phyloP scores from a whole-genome alignment of 2,888 invertebrate genomes.

The Stenotaenia linearis region DNA sequence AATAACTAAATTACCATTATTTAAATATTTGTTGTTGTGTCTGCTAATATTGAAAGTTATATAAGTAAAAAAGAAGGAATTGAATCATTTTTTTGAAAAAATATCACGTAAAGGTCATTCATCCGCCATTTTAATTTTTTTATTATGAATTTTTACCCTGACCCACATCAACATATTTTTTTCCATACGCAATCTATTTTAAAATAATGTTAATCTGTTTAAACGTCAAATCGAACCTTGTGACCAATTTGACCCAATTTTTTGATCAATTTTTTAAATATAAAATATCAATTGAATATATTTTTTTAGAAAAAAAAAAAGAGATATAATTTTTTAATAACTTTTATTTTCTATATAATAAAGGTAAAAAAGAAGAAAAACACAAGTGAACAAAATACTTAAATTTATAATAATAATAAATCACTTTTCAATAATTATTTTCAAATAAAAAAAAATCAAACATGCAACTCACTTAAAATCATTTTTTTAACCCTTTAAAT shows the following conservation, averaged over 20 bases:
- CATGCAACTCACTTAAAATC: neutral
- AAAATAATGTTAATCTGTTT: conserved; percentile 8
- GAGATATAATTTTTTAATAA: neutral
- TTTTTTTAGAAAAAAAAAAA: neutral
- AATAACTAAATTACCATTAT: no score
- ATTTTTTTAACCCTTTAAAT: neutral
- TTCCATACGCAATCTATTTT: neutral
- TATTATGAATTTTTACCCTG: neutral
- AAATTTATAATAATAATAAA: neutral
- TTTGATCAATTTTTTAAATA: neutral
- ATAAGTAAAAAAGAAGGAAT: neutral
- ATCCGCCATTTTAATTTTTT: neutral
- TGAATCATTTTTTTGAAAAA: neutral
- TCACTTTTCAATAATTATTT: neutral
- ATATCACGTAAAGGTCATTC: neutral
- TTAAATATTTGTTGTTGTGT: no score
- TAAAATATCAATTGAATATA: neutral
- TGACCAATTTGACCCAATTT: neutral
- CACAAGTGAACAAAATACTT: neutral
- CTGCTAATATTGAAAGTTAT: no score
- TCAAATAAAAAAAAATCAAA: neutral
- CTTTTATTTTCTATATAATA: no score
- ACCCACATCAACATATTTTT: conserved; percentile 2
- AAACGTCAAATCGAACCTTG: neutral
- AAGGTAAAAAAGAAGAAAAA: neutral